phyloP scores from a whole-genome alignment of 2,888 invertebrate genomes.

The Hypsopygia costalis region DNA sequence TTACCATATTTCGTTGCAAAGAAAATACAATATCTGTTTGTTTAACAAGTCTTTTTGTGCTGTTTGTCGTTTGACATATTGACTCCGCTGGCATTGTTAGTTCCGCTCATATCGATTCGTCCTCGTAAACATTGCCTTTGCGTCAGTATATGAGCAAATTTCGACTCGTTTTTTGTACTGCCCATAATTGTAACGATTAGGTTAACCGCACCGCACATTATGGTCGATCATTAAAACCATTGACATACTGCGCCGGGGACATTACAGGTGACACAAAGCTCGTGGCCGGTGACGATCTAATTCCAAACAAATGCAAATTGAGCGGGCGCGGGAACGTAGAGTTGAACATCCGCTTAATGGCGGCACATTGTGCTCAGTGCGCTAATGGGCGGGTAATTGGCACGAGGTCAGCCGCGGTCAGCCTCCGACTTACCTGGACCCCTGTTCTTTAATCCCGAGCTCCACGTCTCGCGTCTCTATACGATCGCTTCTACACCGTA shows the following conservation, averaged over 20 bases:
- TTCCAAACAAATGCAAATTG: slow-evolving; percentile 75
- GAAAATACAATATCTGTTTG: too few relatives aligned
- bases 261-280: slow-evolving; percentile 55
- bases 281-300: slow-evolving; percentile 47
- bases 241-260: slow-evolving; percentile 30
- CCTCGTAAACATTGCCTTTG: slow-evolving; percentile 20
- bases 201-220: slow-evolving; percentile 36
- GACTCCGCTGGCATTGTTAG: slow-evolving; percentile 52
- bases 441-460: slow-evolving; percentile 27
- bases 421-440: slow-evolving; percentile 39
- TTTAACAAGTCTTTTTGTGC: too few relatives aligned
- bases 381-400: slow-evolving; percentile 72
- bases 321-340: slow-evolving; percentile 44
- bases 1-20: too few relatives aligned
- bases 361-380: slow-evolving; percentile 59
- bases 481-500: slow-evolving; percentile 32
- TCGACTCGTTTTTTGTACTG: slow-evolving; percentile 26
- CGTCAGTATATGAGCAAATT: slow-evolving; percentile 20
- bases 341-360: slow-evolving; percentile 70
- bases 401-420: slow-evolving; percentile 60
- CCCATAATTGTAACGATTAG: slow-evolving; percentile 41
- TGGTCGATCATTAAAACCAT: slow-evolving; percentile 40
- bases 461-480: slow-evolving; percentile 24
- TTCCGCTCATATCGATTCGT: slow-evolving; percentile 19
- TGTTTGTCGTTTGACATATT: too few relatives aligned